These are phyloP conservation scores for Zaprionus tsacasi DNA, from an alignment of 1,140 invertebrate species.

Conservation along the genomic window DNA sequence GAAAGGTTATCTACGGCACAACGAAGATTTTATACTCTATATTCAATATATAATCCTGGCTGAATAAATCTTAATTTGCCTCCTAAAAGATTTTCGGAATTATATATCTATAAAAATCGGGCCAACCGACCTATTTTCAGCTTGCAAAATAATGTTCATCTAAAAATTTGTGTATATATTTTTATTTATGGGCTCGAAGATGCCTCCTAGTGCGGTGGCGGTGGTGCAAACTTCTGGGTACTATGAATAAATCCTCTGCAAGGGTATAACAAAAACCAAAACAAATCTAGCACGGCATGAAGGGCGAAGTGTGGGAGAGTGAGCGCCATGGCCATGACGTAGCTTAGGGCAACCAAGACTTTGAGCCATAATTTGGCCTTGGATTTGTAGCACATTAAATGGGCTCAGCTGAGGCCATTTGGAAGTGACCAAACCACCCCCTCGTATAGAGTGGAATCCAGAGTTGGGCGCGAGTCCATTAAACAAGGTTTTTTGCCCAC, in stretches of 20 bases:
- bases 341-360: slow-evolving; percentile 28
- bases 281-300: slow-evolving; percentile 28
- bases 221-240: background rate
- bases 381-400: slow-evolving; percentile 50
- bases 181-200: background rate
- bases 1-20: background rate
- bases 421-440: slow-evolving; percentile 21
- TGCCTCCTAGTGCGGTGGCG: background rate
- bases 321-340: slow-evolving; percentile 2
- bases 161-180: too few relatives aligned
- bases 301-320: background rate
- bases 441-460: background rate
- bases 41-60: background rate
- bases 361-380: slow-evolving; percentile 51
- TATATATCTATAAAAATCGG: background rate
- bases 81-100: too few relatives aligned
- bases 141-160: slow-evolving; percentile 1
- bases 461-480: slow-evolving; percentile 1
- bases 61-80: background rate
- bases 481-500: background rate
- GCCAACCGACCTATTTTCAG: background rate
- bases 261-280: slow-evolving; percentile 10
- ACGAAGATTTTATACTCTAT: background rate
- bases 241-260: background rate
- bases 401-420: slow-evolving; percentile 35